Evolutionary conservation across 1,140 invertebrate genomes (phyloP).

Genomic region (Pygmarrhopalites habei): DNA sequence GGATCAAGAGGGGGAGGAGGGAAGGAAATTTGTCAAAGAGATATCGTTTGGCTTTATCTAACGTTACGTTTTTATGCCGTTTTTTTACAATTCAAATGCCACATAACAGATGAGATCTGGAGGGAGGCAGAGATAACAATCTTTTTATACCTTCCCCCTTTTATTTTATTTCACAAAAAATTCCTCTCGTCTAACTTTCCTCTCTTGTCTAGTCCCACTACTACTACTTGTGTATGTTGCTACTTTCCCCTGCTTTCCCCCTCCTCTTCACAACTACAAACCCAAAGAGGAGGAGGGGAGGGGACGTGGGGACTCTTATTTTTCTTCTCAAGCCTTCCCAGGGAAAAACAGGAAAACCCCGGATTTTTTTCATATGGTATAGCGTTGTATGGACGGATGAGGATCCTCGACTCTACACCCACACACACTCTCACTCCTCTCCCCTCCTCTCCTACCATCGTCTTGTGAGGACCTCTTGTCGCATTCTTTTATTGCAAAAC

Average conservation of each 20-base stretch:
- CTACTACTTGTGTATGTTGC: too few relatives aligned
- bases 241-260: too few relatives aligned
- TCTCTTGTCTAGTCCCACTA: too few relatives aligned
- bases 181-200: constrained; percentile 2
- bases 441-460: neutral
- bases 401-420: neutral
- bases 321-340: too few relatives aligned
- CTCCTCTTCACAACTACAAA: too few relatives aligned
- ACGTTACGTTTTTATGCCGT: constrained; percentile 28
- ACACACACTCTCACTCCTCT: neutral
- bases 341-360: too few relatives aligned
- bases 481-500: too few relatives aligned
- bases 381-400: neutral
- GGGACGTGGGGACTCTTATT: too few relatives aligned
- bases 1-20: neutral
- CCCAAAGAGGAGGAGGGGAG: too few relatives aligned
- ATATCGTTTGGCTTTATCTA: constrained; percentile 31
- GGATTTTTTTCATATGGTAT: too few relatives aligned
- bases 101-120: constrained; percentile 30
- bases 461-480: too few relatives aligned
- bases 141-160: constrained; percentile 15
- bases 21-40: constrained; percentile 27
- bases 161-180: constrained; percentile 25
- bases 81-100: constrained; percentile 33
- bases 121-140: constrained; percentile 22